Conservation (phyloP, 2,797 vertebrate species). For the Margarornis squamiger region DNA sequence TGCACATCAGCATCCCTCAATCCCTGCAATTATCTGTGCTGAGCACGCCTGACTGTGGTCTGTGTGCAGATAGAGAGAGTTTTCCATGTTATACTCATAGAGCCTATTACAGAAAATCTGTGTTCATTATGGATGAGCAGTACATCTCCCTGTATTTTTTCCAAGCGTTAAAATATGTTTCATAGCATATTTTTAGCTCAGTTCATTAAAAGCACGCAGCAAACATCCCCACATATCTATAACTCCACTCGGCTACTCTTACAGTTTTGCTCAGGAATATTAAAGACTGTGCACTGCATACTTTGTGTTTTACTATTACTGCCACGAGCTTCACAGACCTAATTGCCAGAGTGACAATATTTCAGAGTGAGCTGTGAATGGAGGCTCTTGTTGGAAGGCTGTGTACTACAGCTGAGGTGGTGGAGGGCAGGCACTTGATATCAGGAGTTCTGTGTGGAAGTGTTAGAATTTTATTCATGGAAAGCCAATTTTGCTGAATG, state of each 20-base stretch:
- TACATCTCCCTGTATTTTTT: not conserved
- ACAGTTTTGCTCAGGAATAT: not conserved
- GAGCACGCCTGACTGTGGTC: not conserved
- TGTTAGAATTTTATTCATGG: not conserved
- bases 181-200: slow-evolving; percentile 6
- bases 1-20: not conserved
- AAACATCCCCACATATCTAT: not conserved
- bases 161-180: not conserved
- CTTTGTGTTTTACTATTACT: not conserved
- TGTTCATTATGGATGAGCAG: not conserved
- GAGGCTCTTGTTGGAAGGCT: not conserved
- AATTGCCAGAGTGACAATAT: not conserved
- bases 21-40: not conserved
- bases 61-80: not conserved
- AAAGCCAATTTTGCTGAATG: slow-evolving; percentile 6
- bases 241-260: not conserved
- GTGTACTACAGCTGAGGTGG: not conserved
- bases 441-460: not conserved
- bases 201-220: not conserved
- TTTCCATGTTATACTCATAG: not conserved
- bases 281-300: not conserved
- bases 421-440: not conserved
- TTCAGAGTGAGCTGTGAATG: slow-evolving; percentile 2
- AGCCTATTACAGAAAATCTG: not conserved
- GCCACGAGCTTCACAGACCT: not conserved